Conservation (phyloP, 2,113 vertebrate genomes). For the Polypterus senegalus region DNA sequence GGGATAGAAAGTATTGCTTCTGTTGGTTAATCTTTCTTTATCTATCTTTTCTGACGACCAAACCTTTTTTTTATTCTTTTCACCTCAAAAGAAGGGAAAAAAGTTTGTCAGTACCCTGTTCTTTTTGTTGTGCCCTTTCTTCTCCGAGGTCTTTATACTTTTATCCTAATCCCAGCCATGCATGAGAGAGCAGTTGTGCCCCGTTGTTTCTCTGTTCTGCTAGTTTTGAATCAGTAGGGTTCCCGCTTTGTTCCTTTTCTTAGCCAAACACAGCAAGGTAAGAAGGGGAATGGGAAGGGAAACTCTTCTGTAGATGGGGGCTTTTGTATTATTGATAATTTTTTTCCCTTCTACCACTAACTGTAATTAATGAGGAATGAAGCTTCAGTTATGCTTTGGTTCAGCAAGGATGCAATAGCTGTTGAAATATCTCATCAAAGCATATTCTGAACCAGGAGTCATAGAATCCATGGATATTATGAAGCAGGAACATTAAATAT, state of each 20-base stretch:
- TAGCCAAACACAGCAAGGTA: constrained; percentile 90
- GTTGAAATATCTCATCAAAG: constrained; percentile 40
- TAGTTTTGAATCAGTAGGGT: constrained; percentile 91
- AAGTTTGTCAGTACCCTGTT: constrained; percentile 92
- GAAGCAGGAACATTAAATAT: constrained; percentile 40
- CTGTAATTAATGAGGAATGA: constrained; percentile 51
- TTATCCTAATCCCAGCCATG: constrained; percentile 96
- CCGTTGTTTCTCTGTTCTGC: constrained; percentile 97
- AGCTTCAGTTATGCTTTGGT: constrained; percentile 41
- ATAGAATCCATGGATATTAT: constrained; percentile 35
- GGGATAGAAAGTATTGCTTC: constrained; percentile 60
- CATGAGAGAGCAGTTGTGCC: constrained; percentile 96
- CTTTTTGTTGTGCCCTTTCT: constrained; percentile 89
- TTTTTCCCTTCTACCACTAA: constrained; percentile 25
- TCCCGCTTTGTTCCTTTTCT: constrained; percentile 91
- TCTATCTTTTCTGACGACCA: constrained; percentile 59
- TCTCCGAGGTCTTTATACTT: constrained; percentile 89
- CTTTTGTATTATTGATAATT: constrained; percentile 62
- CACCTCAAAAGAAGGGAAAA: constrained; percentile 74
- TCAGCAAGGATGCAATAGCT: constrained; percentile 32
- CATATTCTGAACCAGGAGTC: constrained; percentile 28
- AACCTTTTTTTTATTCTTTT: constrained; percentile 58
- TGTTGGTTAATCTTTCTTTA: constrained; percentile 77
- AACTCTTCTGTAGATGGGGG: constrained; percentile 71
- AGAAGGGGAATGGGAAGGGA: constrained; percentile 77